Evolutionary conservation across 1,140 invertebrate genomes (phyloP).

Genomic region (Aleiodes sp.): DNA sequence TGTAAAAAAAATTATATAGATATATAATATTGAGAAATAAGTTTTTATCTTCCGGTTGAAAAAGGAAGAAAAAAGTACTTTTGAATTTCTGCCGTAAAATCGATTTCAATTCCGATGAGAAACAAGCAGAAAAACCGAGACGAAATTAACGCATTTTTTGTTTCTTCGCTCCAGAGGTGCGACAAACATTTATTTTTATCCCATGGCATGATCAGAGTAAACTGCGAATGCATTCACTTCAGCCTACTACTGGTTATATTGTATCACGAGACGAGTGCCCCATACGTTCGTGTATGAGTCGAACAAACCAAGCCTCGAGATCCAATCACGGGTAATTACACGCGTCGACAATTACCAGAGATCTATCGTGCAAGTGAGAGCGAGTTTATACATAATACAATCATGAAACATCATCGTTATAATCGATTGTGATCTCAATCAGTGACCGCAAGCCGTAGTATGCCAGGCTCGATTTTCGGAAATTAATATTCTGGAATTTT

Average conservation of each 20-base stretch:
- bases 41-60: too few relatives aligned
- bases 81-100: neutral
- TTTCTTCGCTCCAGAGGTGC: neutral
- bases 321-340: slow-evolving; percentile 31
- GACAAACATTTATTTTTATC: slow-evolving; percentile 30
- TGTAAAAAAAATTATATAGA: too few relatives aligned
- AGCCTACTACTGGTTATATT: neutral
- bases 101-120: too few relatives aligned
- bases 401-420: slow-evolving; percentile 18
- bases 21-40: too few relatives aligned
- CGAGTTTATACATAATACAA: neutral
- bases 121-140: too few relatives aligned
- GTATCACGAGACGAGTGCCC: neutral
- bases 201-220: slow-evolving; percentile 14
- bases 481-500: slow-evolving; percentile 11
- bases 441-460: neutral
- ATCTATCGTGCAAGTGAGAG: neutral
- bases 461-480: neutral
- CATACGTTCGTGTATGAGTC: neutral
- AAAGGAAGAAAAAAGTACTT: neutral
- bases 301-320: slow-evolving; percentile 13
- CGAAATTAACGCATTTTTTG: neutral
- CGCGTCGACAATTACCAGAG: slow-evolving; percentile 31
- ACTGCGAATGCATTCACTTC: slow-evolving; percentile 1
- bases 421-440: slow-evolving; percentile 12